These are phyloP conservation scores for Dusona sp. DNA, from an alignment of 2,888 invertebrate genomes.

Conservation along the genomic window DNA sequence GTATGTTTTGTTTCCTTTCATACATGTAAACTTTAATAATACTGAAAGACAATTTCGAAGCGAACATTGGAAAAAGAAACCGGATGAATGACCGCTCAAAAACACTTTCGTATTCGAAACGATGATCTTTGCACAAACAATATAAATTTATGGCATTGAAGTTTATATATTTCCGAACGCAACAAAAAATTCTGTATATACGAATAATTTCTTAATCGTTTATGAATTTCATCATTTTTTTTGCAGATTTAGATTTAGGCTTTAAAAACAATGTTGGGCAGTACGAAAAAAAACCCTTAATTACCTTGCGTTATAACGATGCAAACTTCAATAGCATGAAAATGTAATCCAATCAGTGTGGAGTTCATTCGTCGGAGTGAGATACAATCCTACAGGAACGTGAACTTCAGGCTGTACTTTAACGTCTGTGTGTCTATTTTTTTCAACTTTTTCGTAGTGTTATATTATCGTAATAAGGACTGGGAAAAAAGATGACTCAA, in stretches of 20 bases:
- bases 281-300: background rate
- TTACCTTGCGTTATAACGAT: background rate
- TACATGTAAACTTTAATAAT: background rate
- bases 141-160: background rate
- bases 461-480: background rate
- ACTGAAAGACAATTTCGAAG: background rate
- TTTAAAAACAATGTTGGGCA: background rate
- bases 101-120: background rate
- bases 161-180: background rate
- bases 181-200: background rate
- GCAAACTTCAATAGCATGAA: background rate
- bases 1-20: background rate
- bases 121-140: conserved; percentile 8
- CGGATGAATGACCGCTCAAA: background rate
- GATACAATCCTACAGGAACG: conserved; percentile 37
- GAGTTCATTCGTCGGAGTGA: conserved; percentile 2
- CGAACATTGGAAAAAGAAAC: background rate
- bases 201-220: background rate
- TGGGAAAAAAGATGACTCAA: background rate
- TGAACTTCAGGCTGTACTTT: conserved; percentile 14
- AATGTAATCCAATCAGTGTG: background rate
- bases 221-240: background rate
- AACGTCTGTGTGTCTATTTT: conserved; percentile 1
- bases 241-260: background rate
- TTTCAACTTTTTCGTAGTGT: background rate